Evolutionary conservation across 2,113 vertebrate genomes (phyloP), one percentile per base, ranked within the genome.

Genomic region (Prunella himalayana): DNA sequence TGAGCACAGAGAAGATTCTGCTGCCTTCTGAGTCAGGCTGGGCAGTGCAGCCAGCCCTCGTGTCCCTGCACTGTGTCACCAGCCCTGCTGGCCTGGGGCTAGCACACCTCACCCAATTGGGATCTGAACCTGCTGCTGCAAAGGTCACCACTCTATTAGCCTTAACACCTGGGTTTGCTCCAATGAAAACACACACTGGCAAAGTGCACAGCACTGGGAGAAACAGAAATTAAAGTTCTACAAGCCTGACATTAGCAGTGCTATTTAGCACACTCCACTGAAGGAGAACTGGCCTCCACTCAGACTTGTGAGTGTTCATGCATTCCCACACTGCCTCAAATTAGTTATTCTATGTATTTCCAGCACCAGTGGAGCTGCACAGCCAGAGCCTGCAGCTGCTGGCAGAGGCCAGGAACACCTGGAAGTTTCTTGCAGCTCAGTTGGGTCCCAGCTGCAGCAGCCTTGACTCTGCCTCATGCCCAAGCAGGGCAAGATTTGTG

Each of bases 51-150:
- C 6, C 50, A 70, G 71, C 49, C 28, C 49, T 13, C 0, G 0
- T 5, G 27, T 28, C 31, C 53, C 37, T 56, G n/a, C 13, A 20
- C 3, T 24, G 18, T 5, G 3, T 1, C 45, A 42, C 21, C 19
- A 49, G 41, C 22, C 17, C 49, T 47, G 25, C 63, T 12, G 23
- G 18, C 30, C 42, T 12, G 19, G 24, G 15, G 15, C 10, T 3
- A 42, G 33, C 41, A 35, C 41, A 57, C 6, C 5, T 19, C 3
- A 20, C 15, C 57, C 51, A 2, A 0, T 0, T 28, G 27, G 50
- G 61, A 59, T 31, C 49, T 51, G 61, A 79, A 71, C 24, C 44
- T 57, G 31, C 53, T 11, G 15, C 80, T 61, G n/a, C 33, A 57
- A 37, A 53, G 31, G 59, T 57, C 70, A 45, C 61, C 8, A 15